Conservation (phyloP, 2,888 invertebrate species). For the Blastobasis adustella region DNA sequence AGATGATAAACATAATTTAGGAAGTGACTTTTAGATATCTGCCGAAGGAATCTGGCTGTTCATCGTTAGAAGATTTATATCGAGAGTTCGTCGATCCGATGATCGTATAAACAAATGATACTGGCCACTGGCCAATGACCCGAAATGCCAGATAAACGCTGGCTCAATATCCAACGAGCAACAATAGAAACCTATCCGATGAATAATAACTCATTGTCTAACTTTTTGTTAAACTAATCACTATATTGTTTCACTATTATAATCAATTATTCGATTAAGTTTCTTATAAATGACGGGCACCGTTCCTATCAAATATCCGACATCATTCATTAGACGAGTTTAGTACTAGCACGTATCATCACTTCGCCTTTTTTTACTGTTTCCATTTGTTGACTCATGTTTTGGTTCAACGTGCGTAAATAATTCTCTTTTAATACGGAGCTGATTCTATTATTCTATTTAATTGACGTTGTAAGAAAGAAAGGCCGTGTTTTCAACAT, state of each 20-base stretch:
- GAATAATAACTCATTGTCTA: slow-evolving; percentile 73
- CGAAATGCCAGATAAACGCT: slow-evolving; percentile 43
- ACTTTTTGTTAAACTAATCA: slow-evolving; percentile 72
- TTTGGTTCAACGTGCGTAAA: slow-evolving; percentile 22
- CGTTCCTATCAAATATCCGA: slow-evolving; percentile 50
- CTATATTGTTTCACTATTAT: slow-evolving; percentile 70
- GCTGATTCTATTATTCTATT: slow-evolving; percentile 12
- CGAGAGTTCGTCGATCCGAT: slow-evolving; percentile 52
- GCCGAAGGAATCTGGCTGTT: slow-evolving; percentile 50
- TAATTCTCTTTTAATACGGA: slow-evolving; percentile 22
- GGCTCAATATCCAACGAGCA: slow-evolving; percentile 43
- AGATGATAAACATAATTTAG: slow-evolving; percentile 47
- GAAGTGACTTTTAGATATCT: slow-evolving; percentile 50
- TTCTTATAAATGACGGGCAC: slow-evolving; percentile 59
- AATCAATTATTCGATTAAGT: slow-evolving; percentile 73
- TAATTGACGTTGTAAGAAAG: slow-evolving; percentile 15
- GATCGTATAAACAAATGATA: slow-evolving; percentile 70
- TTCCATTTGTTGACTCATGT: slow-evolving; percentile 1
- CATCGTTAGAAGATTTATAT: slow-evolving; percentile 65
- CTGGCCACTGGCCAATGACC: slow-evolving; percentile 53
- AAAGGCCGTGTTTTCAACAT: slow-evolving; percentile 20
- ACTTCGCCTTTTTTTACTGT: slow-evolving; percentile 9
- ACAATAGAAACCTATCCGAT: slow-evolving; percentile 61
- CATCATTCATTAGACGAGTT: slow-evolving; percentile 47
- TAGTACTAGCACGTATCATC: slow-evolving; percentile 19